Evolutionary conservation across 2,797 vertebrate species (phyloP), one percentile per base, ranked within the genome.

Genomic region (Apogon talboti): DNA sequence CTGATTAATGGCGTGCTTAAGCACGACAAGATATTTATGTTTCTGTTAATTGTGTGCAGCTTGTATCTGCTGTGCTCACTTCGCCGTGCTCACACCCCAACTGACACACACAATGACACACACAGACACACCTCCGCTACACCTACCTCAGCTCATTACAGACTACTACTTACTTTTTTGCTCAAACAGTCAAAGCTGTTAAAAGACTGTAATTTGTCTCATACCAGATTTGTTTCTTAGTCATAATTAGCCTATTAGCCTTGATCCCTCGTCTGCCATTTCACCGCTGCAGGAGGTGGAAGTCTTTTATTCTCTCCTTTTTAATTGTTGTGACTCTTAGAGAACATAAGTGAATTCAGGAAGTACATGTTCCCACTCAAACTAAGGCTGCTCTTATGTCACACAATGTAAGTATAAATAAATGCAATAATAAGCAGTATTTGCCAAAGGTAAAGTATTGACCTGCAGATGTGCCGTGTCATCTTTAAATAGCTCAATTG

Each of bases 1-100:
- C 96, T 97, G 95, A 96, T 97, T 96, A 98, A 97, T 96, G 94
- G 93, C 93, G 86, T 95, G 93, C 95, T 95, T 95, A 95, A 95
- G 94, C 94, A 92, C 90, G 92, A 91, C 87, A 78, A 95, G 93
- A 93, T 96, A 96, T 96, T 96, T 96, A 94, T 96, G 95, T 95
- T 95, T 93, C 91, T 93, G 92, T 93, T 97, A 96, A 97, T 97
- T 96, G 95, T 97, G 94, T 94, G 94, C 94, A 92, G 94, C 95
- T 95, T 95, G 80, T 81, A 70, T 81, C 65, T 11, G 91, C 93
- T 88, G 89, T 78, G 91, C 91, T 87, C 86, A 75, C 91, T 90
- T 85, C 83, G 24, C 85, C 91, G 92, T 92, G 89, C 90, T 92
- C 87, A 21, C 53, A 66, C 59, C 70, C 65, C 51, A 16, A 56